A percentile compares a stretch with the other conserved stretches of the same genome.
phyloP scores from a whole-genome alignment of 2,888 invertebrate genomes.

The Apotomis capreana region DNA sequence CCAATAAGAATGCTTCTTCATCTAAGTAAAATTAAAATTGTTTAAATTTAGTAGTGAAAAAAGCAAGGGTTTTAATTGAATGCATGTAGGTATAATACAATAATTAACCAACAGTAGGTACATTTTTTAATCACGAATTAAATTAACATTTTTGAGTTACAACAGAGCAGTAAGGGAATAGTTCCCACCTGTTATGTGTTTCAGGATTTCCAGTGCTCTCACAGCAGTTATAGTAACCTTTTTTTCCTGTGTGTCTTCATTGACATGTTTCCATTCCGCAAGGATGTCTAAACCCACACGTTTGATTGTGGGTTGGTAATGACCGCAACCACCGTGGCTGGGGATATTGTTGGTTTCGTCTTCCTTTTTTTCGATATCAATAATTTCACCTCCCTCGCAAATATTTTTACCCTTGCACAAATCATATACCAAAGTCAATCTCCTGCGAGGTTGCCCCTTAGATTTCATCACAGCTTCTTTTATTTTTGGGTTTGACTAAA shows the following conservation, averaged over 20 bases:
- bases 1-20: conserved; percentile 96
- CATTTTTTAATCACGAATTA: no score
- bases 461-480: conserved; percentile 98
- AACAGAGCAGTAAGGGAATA: background rate
- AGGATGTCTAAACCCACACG: conserved; percentile 95
- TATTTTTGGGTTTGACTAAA: conserved; percentile 94
- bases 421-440: conserved; percentile 98
- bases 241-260: conserved; percentile 99
- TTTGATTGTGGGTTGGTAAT: conserved; percentile 97
- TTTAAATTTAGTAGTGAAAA: background rate
- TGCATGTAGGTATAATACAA: no score
- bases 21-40: conserved; percentile 76
- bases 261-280: conserved; percentile 99
- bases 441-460: conserved; percentile 97
- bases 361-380: conserved; percentile 94
- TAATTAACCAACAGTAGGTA: no score
- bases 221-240: conserved; percentile 97
- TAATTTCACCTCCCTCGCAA: conserved; percentile 99
- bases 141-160: background rate
- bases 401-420: conserved; percentile 98
- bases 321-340: conserved; percentile 97
- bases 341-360: conserved; percentile 84
- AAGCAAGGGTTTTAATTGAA: background rate
- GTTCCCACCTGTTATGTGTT: conserved; percentile 89
- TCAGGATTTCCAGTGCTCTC: conserved; percentile 97